Percentiles rank a stretch among this genome's conserved stretches.
Evolutionary conservation across 2,113 vertebrate species (phyloP).

Genomic region (Noctilio leporinus): DNA sequence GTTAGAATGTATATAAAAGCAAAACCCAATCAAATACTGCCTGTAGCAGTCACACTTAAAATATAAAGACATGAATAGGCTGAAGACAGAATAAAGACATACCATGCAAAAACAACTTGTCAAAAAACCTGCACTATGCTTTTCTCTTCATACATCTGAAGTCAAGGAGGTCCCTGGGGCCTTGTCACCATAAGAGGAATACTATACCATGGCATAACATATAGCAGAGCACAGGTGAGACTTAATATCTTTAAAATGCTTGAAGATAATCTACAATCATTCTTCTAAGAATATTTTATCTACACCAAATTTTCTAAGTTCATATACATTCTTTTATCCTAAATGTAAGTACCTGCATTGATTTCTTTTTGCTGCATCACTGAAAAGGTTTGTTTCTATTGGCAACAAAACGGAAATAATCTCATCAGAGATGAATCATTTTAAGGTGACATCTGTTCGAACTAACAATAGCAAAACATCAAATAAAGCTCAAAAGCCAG

Average conservation of each 20-base stretch:
- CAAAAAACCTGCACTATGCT: neutral
- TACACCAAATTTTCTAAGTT: neutral
- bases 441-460: conserved; percentile 14
- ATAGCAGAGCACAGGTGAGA: neutral
- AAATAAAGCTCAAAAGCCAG: neutral
- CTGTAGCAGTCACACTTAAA: neutral
- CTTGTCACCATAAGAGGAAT: neutral
- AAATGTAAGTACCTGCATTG: neutral
- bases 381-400: neutral
- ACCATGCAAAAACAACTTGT: neutral
- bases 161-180: neutral
- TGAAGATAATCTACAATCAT: neutral
- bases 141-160: neutral
- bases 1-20: neutral
- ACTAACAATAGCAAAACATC: conserved; percentile 2
- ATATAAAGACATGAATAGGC: neutral
- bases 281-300: neutral
- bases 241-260: neutral
- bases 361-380: neutral
- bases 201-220: neutral
- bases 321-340: neutral
- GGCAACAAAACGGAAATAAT: neutral
- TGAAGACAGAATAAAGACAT: neutral
- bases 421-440: neutral
- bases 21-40: neutral